Evolutionary conservation across 2,113 vertebrate species (phyloP).

Genomic region (Dunckerocampus dactyliophorus): DNA sequence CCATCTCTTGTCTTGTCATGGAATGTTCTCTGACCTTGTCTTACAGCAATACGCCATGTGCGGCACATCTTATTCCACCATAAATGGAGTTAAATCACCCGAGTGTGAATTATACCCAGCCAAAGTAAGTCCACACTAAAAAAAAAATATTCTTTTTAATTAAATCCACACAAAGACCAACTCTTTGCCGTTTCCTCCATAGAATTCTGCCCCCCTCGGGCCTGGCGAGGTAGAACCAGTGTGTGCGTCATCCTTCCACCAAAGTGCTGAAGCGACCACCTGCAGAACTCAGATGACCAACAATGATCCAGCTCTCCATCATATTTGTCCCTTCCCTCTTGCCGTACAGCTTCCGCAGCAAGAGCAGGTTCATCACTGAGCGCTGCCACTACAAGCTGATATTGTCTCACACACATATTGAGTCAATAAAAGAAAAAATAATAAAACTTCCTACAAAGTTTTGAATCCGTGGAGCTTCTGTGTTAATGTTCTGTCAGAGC

Average conservation of each 20-base stretch:
- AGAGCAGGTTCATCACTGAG: too few relatives aligned
- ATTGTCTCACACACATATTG: too few relatives aligned
- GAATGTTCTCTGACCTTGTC: neutral
- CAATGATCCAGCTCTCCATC: neutral
- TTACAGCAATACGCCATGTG: neutral
- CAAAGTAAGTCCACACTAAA: neutral
- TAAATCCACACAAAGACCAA: too few relatives aligned
- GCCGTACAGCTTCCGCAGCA: neutral
- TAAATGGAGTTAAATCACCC: neutral
- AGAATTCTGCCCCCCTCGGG: neutral
- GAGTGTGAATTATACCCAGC: neutral
- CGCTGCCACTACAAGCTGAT: too few relatives aligned
- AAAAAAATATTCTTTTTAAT: neutral
- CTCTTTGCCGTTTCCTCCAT: neutral
- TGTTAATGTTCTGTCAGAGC: too few relatives aligned
- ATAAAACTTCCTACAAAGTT: too few relatives aligned
- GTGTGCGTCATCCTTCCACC: neutral
- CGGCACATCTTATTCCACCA: neutral
- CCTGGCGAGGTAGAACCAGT: neutral
- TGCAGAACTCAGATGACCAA: neutral
- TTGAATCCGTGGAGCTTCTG: too few relatives aligned
- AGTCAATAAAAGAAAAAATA: too few relatives aligned
- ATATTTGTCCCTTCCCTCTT: constrained; percentile 4
- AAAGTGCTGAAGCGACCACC: neutral
- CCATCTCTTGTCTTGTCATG: neutral